These are phyloP conservation scores for Salminus brasiliensis DNA, from an alignment of 2,113 vertebrate species.

Conservation along the genomic window DNA sequence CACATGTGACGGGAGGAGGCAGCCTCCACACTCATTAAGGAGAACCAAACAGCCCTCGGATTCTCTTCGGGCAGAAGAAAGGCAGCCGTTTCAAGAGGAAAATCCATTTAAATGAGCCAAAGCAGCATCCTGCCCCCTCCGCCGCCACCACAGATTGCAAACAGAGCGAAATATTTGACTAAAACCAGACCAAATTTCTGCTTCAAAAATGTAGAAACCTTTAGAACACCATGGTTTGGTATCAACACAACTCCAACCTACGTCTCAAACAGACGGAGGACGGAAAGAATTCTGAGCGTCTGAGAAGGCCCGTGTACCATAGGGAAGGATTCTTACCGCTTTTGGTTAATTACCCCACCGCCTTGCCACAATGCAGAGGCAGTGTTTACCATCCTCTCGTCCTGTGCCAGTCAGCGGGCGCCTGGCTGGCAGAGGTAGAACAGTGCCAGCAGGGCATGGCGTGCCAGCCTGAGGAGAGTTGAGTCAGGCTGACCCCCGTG, in stretches of 20 bases:
- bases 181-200: background rate
- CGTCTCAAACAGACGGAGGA: background rate
- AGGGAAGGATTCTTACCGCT: conserved; percentile 51
- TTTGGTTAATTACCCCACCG: conserved; percentile 66
- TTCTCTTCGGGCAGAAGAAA: conserved; percentile 6
- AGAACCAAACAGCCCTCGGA: conserved; percentile 2
- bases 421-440: conserved; percentile 58
- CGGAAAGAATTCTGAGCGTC: background rate
- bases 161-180: background rate
- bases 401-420: conserved; percentile 54
- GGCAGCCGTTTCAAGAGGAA: conserved; percentile 3
- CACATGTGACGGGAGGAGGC: background rate
- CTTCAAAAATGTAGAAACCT: background rate
- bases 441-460: conserved; percentile 53
- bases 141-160: background rate
- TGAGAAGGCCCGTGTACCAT: background rate
- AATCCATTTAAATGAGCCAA: conserved; percentile 34
- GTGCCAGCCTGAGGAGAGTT: conserved; percentile 54
- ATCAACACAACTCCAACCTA: background rate
- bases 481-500: conserved; percentile 61
- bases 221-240: background rate
- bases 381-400: conserved; percentile 42
- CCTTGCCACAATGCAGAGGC: conserved; percentile 59
- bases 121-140: conserved; percentile 43
- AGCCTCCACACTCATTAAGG: conserved; percentile 8